A percentile compares a stretch with the other conserved stretches of the same genome.
Conservation (phyloP, 2,113 vertebrate species). For the Sphaerodactylus townsendi region DNA sequence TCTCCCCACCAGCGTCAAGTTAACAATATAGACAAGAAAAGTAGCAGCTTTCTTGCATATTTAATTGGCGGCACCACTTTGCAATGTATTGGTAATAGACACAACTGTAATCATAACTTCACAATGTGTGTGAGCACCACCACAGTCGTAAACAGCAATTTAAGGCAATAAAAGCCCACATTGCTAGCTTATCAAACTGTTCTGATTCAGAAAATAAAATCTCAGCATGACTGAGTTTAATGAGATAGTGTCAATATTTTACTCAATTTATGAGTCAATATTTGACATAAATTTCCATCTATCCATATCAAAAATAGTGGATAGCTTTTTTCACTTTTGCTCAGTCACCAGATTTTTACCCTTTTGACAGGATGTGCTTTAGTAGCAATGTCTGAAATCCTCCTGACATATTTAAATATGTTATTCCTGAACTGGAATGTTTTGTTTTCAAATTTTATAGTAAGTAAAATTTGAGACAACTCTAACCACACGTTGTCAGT, state of each 20-base stretch:
- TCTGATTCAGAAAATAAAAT: neutral
- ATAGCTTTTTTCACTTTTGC: neutral
- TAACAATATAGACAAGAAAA: constrained; percentile 31
- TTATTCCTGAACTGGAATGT: no score
- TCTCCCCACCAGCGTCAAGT: constrained; percentile 38
- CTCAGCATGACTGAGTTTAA: neutral
- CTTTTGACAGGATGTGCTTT: neutral
- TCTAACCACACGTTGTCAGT: no score
- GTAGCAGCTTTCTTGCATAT: constrained; percentile 9
- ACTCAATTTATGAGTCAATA: neutral
- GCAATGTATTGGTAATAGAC: neutral
- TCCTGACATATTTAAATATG: no score
- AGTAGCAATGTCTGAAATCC: neutral
- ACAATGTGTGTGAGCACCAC: neutral
- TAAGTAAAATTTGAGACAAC: no score
- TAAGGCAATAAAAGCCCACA: neutral
- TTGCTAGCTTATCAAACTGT: rapidly evolving
- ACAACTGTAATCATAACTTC: neutral
- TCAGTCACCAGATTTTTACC: neutral
- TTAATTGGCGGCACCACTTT: constrained; percentile 7
- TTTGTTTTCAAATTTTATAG: no score
- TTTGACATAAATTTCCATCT: neutral
- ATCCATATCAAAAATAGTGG: neutral
- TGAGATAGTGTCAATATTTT: rapidly evolving
- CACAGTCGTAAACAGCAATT: neutral